Evolutionary conservation across 1,140 invertebrate species (phyloP), one percentile per base, ranked within the genome.

Genomic region (Drosophila obscura): DNA sequence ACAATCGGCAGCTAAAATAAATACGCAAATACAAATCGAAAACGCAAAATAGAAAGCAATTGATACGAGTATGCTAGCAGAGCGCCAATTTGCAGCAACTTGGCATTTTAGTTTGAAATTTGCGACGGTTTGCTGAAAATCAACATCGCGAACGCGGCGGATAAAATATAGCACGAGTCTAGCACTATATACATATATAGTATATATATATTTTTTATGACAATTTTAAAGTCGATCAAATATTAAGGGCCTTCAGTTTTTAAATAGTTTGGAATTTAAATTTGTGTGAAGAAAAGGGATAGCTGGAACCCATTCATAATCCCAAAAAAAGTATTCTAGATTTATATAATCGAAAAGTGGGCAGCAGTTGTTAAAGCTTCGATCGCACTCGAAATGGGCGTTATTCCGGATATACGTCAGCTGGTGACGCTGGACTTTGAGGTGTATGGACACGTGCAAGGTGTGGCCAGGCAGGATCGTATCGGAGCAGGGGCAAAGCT

Each of bases 391-490:
- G 46, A 61, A 48, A 95, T 95, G 95, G 93, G 94, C 57, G 92
- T 39, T 39, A 39, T 93, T 43, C 93, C 94, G 64, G 94, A 95
- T 71, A 93, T 93, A 46, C 87, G 93, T 90, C 93, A 96, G 57
- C 51, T 92, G 45, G 94, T 96, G 35, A 96, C 96, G 49, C 95
- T 96, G 11, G 96, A 98, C 73, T 97, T 97, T 87, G 97, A 97
- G 93, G 96, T 97, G 45, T 97, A 94, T 79, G 97, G 97, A 64
- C 95, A 96, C 92, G 96, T 97, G 31, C 96, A 97, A 95, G 97
- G 96, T 97, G 48, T 4, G 39, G 7, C n/a, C 24, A 4, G 22
- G 16, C 9, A 16, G 24, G 31, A 41, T 44, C 9, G 22, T 26
- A 26, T 28, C 11, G 31, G 15, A 19, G 26, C 0, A 0, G 6